Percentiles rank a stretch among this genome's conserved stretches.
These are phyloP conservation scores for Oncorhynchus mykiss DNA, from an alignment of 2,113 vertebrate species.

Conservation along the genomic window DNA sequence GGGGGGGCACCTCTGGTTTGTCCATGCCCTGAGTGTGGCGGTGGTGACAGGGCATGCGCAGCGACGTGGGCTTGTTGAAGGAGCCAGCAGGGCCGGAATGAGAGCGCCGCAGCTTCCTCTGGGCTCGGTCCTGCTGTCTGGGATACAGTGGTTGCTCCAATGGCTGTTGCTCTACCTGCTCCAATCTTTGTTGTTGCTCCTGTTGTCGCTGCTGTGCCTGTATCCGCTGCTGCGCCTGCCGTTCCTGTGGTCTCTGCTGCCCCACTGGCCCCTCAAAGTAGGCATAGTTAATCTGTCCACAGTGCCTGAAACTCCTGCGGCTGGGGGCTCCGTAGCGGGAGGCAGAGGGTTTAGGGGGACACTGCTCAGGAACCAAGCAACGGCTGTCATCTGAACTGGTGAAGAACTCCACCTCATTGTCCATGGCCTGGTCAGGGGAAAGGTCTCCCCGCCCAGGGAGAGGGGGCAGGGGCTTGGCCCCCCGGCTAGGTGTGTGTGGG, in stretches of 20 bases:
- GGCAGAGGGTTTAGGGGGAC: conserved; percentile 54
- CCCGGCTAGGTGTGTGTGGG: conserved; percentile 79
- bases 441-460: conserved; percentile 77
- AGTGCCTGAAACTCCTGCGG: conserved; percentile 84
- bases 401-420: conserved; percentile 88
- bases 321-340: conserved; percentile 74
- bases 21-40: conserved; percentile 74
- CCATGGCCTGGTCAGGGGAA: conserved; percentile 75
- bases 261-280: conserved; percentile 83
- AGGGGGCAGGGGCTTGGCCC: conserved; percentile 87
- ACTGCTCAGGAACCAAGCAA: conserved; percentile 76
- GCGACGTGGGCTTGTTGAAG: conserved; percentile 81
- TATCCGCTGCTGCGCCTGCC: conserved; percentile 28
- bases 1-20: conserved; percentile 86
- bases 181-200: conserved; percentile 35
- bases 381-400: conserved; percentile 84
- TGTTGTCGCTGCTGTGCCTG: neutral
- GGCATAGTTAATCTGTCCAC: conserved; percentile 89
- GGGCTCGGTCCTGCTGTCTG: conserved; percentile 76
- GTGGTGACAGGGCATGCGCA: conserved; percentile 71
- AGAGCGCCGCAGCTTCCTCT: conserved; percentile 83
- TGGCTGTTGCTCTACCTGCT: conserved; percentile 44
- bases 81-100: conserved; percentile 93
- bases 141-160: conserved; percentile 29
- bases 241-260: conserved; percentile 38